Base-by-base conservation (phyloP, 1,140 invertebrate genomes). In the Ceratosolen solmsi region DNA sequence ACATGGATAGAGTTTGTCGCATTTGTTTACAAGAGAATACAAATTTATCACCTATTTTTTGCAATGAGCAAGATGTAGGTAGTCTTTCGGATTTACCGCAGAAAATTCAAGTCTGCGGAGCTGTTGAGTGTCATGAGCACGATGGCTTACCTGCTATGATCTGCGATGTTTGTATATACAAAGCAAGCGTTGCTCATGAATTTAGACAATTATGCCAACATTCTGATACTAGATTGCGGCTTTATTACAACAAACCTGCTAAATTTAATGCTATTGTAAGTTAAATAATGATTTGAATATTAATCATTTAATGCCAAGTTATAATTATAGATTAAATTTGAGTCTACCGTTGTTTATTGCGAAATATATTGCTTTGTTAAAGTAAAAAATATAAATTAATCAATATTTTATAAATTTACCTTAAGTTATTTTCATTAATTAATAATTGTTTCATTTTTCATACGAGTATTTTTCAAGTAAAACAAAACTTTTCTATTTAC, bases 141-240 rank as follows among this genome's bases (percentile, higher is more conserved):
- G 91, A 92, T 84, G 90, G 90, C n/a, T 84, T 92, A 20, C 91
- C 91, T 56, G 88, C 89, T 1, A 72, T 90, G 36, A 92, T 92
- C 65, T 92, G 91, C 76, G 87, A 91, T 56, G 86, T 88, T 46
- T 92, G 91, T 77, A 84, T 88, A 70, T 91, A 90, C 54, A 92
- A 91, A 84, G 89, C 89, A 30, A 91, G 84, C 8, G 85, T 91
- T n/a, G 90, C 90, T 13, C 88, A 91, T 63, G 91, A 91, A 68
- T 92, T 92, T 85, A 87, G 91, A 30, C 87, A 91, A 49, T 88
- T 89, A 54, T 92, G 90, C 79, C 91, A 92, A 81, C 86, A 89
- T 60, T 92, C 91, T 9, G 90, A 92, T 74, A 83, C 89, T 20
- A 86, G 86, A 82, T 80, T 92, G 25, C 82, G 90, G 74, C 82